phyloP scores from a whole-genome alignment of 2,113 vertebrate genomes.

The Mellivora capensis region DNA sequence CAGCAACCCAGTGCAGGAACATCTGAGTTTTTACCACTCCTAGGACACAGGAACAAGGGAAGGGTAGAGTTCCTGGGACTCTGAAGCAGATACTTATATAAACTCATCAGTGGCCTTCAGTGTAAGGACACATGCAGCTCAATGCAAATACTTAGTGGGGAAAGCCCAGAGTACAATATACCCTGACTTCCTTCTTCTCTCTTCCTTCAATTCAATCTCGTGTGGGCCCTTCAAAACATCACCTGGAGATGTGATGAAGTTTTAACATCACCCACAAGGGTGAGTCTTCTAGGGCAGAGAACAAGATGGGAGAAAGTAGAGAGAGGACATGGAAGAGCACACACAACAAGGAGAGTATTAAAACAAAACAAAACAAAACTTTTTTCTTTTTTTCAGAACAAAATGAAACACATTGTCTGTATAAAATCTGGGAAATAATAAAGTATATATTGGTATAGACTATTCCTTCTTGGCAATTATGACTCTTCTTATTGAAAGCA shows the following conservation, averaged over 20 bases:
- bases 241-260: rapidly evolving
- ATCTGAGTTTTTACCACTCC: neutral
- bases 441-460: neutral
- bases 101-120: neutral
- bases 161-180: neutral
- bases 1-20: neutral
- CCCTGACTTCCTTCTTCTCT: neutral
- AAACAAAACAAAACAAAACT: neutral
- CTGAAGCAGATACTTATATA: neutral
- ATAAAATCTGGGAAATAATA: neutral
- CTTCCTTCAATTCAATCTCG: neutral
- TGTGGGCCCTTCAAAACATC: neutral
- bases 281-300: neutral
- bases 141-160: neutral
- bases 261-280: neutral
- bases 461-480: neutral
- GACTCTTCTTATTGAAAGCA: neutral
- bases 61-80: neutral
- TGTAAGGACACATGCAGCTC: neutral
- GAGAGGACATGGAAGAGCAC: neutral
- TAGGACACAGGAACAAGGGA: neutral
- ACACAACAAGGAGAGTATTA: neutral
- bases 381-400: neutral
- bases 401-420: neutral
- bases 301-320: neutral